phyloP scores from a whole-genome alignment of 64 coral and sea anemone genomes.

The Trachythela sp. region DNA sequence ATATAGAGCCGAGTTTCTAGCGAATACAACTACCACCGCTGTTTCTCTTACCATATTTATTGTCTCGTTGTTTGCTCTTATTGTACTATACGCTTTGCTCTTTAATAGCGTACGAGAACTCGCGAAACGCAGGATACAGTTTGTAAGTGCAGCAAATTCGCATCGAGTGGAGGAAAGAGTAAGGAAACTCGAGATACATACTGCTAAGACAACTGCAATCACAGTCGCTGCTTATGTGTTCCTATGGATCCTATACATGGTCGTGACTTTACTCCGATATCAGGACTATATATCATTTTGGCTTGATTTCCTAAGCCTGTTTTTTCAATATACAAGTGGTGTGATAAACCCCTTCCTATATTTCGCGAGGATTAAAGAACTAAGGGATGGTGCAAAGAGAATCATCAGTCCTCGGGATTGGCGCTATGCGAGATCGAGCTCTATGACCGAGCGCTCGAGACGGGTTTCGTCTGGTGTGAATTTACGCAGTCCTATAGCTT shows the following conservation, averaged over 20 bases:
- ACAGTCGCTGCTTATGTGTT: slow-evolving; percentile 19
- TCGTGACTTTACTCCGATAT: neutral
- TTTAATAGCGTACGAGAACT: slow-evolving; percentile 10
- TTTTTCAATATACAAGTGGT: slow-evolving; percentile 5
- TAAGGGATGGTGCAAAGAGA: neutral
- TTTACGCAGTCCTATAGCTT: neutral
- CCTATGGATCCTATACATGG: slow-evolving; percentile 10
- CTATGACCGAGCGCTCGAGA: neutral
- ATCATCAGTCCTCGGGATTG: neutral
- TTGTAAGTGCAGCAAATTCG: neutral
- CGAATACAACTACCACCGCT: neutral
- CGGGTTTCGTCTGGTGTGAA: neutral
- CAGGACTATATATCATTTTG: neutral
- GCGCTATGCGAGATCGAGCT: neutral
- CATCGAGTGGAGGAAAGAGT: slow-evolving; percentile 5
- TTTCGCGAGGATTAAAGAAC: neutral
- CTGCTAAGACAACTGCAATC: slow-evolving; percentile 3
- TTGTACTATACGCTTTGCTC: neutral
- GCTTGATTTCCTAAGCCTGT: neutral
- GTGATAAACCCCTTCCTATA: slow-evolving; percentile 4
- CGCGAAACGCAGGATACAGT: neutral
- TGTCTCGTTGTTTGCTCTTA: neutral
- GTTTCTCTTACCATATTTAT: slow-evolving; percentile 15
- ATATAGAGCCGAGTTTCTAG: neutral
- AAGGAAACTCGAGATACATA: neutral